Evolutionary conservation across 2,113 vertebrate genomes (phyloP), one percentile per base, ranked within the genome.

Genomic region (Sigmodon hispidus): DNA sequence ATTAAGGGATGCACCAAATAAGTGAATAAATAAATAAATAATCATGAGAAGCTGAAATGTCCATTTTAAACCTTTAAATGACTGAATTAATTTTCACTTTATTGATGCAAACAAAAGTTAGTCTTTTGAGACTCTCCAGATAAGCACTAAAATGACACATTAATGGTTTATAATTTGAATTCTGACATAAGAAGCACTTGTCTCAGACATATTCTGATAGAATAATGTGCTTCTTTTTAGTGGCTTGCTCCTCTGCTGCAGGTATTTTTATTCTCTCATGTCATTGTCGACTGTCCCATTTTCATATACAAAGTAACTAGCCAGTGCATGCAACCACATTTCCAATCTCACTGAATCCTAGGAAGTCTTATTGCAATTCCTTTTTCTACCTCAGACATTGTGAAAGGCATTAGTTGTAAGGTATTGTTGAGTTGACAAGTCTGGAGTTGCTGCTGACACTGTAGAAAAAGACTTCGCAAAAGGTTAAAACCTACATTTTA

Each of bases 401-500:
- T 97, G 97, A 98, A 95, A 97, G 94, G 94, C 94, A 97, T 97
- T 92, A 96, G 93, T 94, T 98, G 93, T 97, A 97, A 98, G 96
- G 97, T 97, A 98, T 96, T 98, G 98, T 98, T 97, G 97, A 98
- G 97, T 97, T 97, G 98, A 98, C 97, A 98, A 96, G 87, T 96
- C 96, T 98, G 92, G 94, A 98, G 96, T 94, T 98, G 97, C 97
- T 98, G 97, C 98, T 98, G 98, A 98, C 97, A 97, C 90, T 81
- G 61, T 97, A 98, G 95, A 96, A 98, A 98, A 98, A 97, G 96
- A 96, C 97, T 98, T 98, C 94, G 94, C 76, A 31, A 97, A 98
- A 98, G 97, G 98, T 97, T 98, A 98, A 98, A 98, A 70, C 96
- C 91, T 97, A 96, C 93, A 96, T 98, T 98, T 97, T 98, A 98